A percentile compares a stretch with the other conserved stretches of the same genome.
Evolutionary conservation across 2,888 invertebrate species (phyloP).

Genomic region (Cephonodes hylas): DNA sequence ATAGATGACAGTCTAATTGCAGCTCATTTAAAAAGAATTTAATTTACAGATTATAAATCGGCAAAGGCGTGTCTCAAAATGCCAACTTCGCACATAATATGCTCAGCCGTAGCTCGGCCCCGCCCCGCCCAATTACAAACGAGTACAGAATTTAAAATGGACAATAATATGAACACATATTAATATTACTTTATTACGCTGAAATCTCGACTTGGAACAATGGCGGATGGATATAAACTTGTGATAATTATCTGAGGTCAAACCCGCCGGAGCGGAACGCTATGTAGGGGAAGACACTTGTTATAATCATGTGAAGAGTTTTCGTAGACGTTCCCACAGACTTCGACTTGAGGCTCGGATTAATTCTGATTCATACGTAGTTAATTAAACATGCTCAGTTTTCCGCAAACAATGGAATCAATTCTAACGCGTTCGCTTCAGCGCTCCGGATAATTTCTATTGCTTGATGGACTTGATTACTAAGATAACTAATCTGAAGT

Average conservation of each 20-base stretch:
- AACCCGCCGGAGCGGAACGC: conserved; percentile 68
- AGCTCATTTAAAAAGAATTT: background rate
- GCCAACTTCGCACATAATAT: background rate
- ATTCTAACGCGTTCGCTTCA: conserved; percentile 1
- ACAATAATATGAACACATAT: conserved; percentile 27
- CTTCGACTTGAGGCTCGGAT: conserved; percentile 58
- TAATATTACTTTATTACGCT: conserved; percentile 55
- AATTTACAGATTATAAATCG: background rate
- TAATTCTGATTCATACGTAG: conserved; percentile 74
- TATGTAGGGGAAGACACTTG: conserved; percentile 70
- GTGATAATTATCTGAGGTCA: conserved; percentile 77
- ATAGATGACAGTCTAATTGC: background rate
- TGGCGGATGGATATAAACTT: conserved; percentile 69
- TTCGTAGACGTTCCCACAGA: conserved; percentile 78
- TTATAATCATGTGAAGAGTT: conserved; percentile 78
- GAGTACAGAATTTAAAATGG: background rate
- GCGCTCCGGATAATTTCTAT: background rate
- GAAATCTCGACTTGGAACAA: conserved; percentile 69
- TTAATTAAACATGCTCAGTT: conserved; percentile 71
- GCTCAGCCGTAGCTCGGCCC: background rate
- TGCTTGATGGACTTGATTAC: too few species aligned
- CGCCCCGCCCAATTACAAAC: conserved; percentile 20
- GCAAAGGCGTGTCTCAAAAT: background rate
- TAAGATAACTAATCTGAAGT: too few species aligned
- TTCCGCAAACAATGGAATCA: conserved; percentile 59